Evolutionary conservation across 2,113 vertebrate genomes (phyloP), one percentile per base, ranked within the genome.

Genomic region (Phylloscopus trochilus): DNA sequence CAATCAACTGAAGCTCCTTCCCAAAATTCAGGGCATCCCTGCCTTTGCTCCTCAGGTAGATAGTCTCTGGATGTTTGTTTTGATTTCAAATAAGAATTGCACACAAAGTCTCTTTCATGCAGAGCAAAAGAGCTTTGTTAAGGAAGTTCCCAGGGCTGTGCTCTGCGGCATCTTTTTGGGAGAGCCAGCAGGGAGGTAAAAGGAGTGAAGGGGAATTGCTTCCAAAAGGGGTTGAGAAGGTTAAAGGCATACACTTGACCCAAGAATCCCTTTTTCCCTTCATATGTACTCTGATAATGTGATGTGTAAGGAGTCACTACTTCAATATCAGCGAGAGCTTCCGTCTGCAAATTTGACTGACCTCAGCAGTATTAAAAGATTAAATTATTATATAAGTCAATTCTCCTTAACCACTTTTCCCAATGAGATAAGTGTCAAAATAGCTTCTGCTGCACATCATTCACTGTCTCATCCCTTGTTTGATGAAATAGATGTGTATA

Each of bases 321-420:
- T 62, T 96, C 86, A 89, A 17, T 92, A 95, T 68, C 87, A 60
- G 69, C 1, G 0, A 87, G 87, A 92, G 83, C 77, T 87, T 89
- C 93, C 2, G 0, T 62, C 77, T 84, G 89, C 74, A 87, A 84
- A 93, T 74, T 75, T 93, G 56, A 60, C 91, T 95, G 60, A 91
- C 80, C 53, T 93, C 80, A 82, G 77, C 37, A 15, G 44, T 75
- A 87, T 93, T 87, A 87, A 63, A 83, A 92, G 80, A 94, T 92
- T 82, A 94, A 91, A 92, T 93, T 90, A 89, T 94, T 93, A 75
- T 51, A 37, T 80, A 91, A 91, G 91, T 91, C 92, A 72, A 10
- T 95, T 95, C 74, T 92, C 81, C 66, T 87, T 89, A 93, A 74
- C 59, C 53, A 33, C 41, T 62, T 73, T 72, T 90, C 58, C 66